Evolutionary conservation across 2,888 invertebrate genomes (phyloP).

Genomic region (Nysson spinosus): DNA sequence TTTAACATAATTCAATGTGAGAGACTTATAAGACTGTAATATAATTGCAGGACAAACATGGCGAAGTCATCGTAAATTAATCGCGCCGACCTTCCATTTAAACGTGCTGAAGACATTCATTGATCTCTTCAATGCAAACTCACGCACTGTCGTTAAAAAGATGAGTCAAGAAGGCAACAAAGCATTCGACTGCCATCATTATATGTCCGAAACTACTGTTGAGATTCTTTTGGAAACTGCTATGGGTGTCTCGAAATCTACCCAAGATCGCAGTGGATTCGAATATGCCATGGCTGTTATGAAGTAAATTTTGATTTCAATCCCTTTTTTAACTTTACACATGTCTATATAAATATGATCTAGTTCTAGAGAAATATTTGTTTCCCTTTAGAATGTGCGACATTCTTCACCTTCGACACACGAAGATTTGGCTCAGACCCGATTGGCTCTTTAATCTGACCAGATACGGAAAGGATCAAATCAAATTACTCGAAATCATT

Average conservation of each 20-base stretch:
- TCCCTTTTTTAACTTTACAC: neutral
- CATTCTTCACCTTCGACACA: slow-evolving; percentile 89
- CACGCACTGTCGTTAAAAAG: slow-evolving; percentile 85
- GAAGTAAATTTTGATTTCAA: slow-evolving; percentile 82
- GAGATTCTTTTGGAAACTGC: slow-evolving; percentile 91
- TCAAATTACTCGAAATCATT: slow-evolving; percentile 86
- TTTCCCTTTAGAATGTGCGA: slow-evolving; percentile 92
- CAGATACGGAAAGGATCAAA: slow-evolving; percentile 86
- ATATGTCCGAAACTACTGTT: slow-evolving; percentile 91
- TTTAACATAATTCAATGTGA: too few species aligned
- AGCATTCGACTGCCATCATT: slow-evolving; percentile 88
- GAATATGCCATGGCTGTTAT: slow-evolving; percentile 93
- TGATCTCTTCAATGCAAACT: slow-evolving; percentile 90
- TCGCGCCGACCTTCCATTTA: slow-evolving; percentile 92
- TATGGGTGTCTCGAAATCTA: slow-evolving; percentile 91
- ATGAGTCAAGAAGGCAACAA: slow-evolving; percentile 83
- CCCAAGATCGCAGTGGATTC: slow-evolving; percentile 88
- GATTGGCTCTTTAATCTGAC: slow-evolving; percentile 88
- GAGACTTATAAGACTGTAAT: too few species aligned
- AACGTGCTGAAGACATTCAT: slow-evolving; percentile 93
- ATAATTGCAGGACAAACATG: slow-evolving; percentile 86
- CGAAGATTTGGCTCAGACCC: slow-evolving; percentile 87
- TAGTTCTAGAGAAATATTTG: too few species aligned
- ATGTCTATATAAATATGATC: neutral
- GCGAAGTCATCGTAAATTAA: slow-evolving; percentile 90